Percentiles rank a stretch among this genome's conserved stretches.
Conservation (phyloP, 2,113 vertebrate species). For the Macrotus californicus region DNA sequence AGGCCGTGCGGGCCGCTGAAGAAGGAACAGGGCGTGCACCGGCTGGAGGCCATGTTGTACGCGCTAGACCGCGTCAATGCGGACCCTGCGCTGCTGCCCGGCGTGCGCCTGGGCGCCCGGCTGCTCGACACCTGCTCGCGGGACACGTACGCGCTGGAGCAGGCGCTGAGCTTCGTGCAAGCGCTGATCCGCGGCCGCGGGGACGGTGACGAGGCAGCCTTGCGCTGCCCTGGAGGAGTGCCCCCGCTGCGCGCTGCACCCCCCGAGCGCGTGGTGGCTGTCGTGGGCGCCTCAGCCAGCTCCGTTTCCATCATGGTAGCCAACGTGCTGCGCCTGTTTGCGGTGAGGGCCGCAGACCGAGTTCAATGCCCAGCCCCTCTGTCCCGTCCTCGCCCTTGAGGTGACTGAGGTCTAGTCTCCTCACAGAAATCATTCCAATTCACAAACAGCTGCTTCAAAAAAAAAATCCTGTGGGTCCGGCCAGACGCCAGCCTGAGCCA, state of each 20-base stretch:
- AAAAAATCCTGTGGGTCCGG: neutral
- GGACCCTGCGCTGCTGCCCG: slow-evolving; percentile 88
- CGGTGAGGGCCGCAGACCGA: slow-evolving; percentile 70
- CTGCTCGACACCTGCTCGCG: slow-evolving; percentile 92
- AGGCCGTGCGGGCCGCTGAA: slow-evolving; percentile 88
- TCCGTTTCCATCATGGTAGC: slow-evolving; percentile 93
- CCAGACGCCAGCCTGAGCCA: neutral
- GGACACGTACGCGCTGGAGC: slow-evolving; percentile 93
- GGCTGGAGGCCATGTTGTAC: slow-evolving; percentile 93
- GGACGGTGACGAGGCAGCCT: slow-evolving; percentile 81
- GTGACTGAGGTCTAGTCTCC: neutral
- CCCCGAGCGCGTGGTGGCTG: slow-evolving; percentile 86
- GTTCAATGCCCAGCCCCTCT: neutral
- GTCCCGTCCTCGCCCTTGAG: accelerated
- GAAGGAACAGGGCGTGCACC: slow-evolving; percentile 92
- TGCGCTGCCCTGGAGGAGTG: slow-evolving; percentile 86
- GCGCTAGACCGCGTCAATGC: slow-evolving; percentile 92
- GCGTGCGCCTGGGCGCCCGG: slow-evolving; percentile 89
- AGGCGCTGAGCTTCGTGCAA: slow-evolving; percentile 92
- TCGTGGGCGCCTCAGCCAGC: slow-evolving; percentile 91
- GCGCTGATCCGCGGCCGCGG: slow-evolving; percentile 87
- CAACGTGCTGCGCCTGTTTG: slow-evolving; percentile 90
- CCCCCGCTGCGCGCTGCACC: slow-evolving; percentile 86
- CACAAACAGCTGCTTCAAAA: neutral
- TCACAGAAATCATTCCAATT: neutral